Conservation (phyloP, 2,113 vertebrate genomes). For the Spea bombifrons region DNA sequence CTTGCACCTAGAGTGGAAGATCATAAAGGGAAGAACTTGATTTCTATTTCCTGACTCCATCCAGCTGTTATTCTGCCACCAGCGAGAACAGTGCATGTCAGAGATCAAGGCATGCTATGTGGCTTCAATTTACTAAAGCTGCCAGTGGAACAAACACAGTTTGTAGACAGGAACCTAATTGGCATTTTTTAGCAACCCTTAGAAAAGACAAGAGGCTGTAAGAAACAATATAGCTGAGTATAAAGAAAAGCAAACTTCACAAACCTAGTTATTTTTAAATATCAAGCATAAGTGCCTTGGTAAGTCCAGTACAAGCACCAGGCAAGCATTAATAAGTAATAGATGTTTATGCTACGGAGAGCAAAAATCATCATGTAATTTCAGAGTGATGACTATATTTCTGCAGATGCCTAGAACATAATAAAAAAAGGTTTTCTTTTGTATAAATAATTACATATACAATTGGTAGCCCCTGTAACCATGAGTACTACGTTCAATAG, state of each 20-base stretch:
- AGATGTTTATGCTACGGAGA: neutral
- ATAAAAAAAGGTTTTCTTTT: neutral
- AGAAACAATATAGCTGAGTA: neutral
- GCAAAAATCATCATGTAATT: constrained; percentile 2
- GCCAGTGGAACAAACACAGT: constrained; percentile 1
- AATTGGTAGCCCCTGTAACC: too few species aligned
- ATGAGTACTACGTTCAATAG: too few species aligned
- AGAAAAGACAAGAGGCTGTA: neutral
- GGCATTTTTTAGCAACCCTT: neutral
- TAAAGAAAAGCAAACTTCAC: neutral
- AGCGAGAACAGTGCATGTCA: constrained; percentile 5
- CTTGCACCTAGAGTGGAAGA: neutral
- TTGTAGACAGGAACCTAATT: neutral
- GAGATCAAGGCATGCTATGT: constrained; percentile 14
- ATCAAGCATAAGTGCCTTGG: too few species aligned
- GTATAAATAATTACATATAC: neutral
- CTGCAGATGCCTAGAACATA: neutral
- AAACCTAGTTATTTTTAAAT: too few species aligned
- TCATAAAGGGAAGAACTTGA: neutral
- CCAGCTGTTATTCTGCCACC: neutral
- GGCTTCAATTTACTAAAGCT: neutral
- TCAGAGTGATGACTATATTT: neutral
- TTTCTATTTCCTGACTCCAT: neutral
- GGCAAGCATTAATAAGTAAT: constrained; percentile 9
- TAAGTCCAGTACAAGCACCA: too few species aligned